Evolutionary conservation across 2,888 invertebrate genomes (phyloP), one percentile per base, ranked within the genome.

Genomic region (Serrognathus titanus): DNA sequence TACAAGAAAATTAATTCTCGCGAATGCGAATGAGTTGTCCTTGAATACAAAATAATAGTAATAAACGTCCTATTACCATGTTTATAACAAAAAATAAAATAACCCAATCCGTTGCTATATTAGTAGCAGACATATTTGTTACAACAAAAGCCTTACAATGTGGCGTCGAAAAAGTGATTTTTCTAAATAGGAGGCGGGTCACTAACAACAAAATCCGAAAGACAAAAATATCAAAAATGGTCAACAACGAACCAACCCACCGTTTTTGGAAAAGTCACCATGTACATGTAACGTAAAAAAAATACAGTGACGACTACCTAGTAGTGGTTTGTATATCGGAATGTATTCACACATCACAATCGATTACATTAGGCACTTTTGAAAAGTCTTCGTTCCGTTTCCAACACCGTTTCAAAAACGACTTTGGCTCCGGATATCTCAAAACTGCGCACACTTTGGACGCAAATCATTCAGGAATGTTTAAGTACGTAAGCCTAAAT

Each of bases 61-160:
- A 51, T 46, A 40, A 13, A 35, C 47, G 45, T 58, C 49, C 47
- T 57, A 48, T 53, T 53, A 59, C 55, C 51, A 40, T 45, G 49
- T 56, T 53, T 41, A 55, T 46, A 62, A 61, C 57, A 63, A 53
- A 54, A 45, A 51, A 41, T 41, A 31, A 64, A 66, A 59, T 55
- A 66, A 64, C 68, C 69, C 70, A 70, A 69, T 68, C 69, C 71
- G 63, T 61, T 57, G 60, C 56, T 63, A 63, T 49, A 72, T 73
- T 72, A 72, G 71, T 72, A 60, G 73, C 73, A 69, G 68, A 71
- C 70, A 69, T 65, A 65, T 50, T 69, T 70, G 72, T 73, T 73
- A 73, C 66, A 68, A 73, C 72, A 72, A 71, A 73, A 73, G 72
- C 73, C 67, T 68, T 66, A 65, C 56, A 56, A 43, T 51, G 52